Conservation (phyloP, 2,888 invertebrate genomes). For the Oxytorus armatus region DNA sequence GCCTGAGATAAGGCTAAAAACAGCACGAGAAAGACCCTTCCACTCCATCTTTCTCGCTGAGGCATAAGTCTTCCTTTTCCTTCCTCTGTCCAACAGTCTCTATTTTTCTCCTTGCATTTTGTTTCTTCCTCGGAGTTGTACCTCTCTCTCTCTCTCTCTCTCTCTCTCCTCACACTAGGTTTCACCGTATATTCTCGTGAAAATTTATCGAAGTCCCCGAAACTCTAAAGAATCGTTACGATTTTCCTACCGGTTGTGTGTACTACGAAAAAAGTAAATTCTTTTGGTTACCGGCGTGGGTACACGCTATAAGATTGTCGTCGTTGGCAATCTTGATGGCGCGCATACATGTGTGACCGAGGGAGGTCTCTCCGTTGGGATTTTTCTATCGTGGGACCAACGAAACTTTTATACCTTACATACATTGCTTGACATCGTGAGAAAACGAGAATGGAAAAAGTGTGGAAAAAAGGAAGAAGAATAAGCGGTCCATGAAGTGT, state of each 20-base stretch:
- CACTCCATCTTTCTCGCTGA: slow-evolving; percentile 33
- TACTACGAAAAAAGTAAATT: slow-evolving; percentile 8
- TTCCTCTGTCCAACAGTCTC: slow-evolving; percentile 14
- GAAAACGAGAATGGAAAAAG: slow-evolving; percentile 24
- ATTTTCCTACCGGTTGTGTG: slow-evolving; percentile 21
- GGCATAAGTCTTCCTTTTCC: slow-evolving; percentile 26
- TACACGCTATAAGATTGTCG: background rate
- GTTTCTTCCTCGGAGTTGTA: slow-evolving; percentile 12
- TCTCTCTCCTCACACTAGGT: too few relatives aligned
- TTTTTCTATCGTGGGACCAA: slow-evolving; percentile 12
- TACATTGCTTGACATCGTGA: slow-evolving; percentile 7
- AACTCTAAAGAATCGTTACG: slow-evolving; percentile 34
- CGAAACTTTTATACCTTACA: slow-evolving; percentile 53
- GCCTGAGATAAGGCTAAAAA: slow-evolving; percentile 58
- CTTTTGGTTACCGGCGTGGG: slow-evolving; percentile 19
- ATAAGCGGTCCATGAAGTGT: slow-evolving; percentile 10
- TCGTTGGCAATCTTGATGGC: slow-evolving; percentile 37
- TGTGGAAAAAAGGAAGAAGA: slow-evolving; percentile 12
- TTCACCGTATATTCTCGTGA: background rate
- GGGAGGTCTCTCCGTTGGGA: background rate
- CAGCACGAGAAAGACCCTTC: slow-evolving; percentile 5
- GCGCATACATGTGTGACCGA: too few relatives aligned
- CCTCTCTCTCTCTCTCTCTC: slow-evolving; percentile 9
- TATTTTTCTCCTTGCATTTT: slow-evolving; percentile 10
- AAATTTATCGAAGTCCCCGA: slow-evolving; percentile 59